phyloP scores from a whole-genome alignment of 2,113 vertebrate genomes.

The Myrmophylax atrothorax region DNA sequence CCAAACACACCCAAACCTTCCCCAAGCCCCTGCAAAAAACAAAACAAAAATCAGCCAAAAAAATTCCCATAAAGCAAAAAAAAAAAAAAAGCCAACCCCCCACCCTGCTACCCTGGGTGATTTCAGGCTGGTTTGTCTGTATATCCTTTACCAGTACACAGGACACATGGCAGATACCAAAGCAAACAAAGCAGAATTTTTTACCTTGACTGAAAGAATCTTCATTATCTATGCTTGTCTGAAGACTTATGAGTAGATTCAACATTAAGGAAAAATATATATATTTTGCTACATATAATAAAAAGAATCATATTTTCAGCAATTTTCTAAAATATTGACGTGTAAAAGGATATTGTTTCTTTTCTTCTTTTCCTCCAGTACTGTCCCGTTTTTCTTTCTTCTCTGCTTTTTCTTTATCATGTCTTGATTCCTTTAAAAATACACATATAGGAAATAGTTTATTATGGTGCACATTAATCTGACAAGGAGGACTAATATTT shows the following conservation, averaged over 20 bases:
- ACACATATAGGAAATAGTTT: background rate
- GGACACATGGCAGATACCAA: accelerated
- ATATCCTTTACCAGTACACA: background rate
- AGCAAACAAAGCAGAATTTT: background rate
- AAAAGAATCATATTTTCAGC: background rate
- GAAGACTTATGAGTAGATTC: slow-evolving; percentile 90
- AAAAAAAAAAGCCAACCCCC: background rate
- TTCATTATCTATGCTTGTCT: slow-evolving; percentile 92
- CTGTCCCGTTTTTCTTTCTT: slow-evolving; percentile 93
- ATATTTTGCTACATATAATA: background rate
- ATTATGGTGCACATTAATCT: background rate
- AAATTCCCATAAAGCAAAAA: background rate
- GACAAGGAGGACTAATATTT: background rate
- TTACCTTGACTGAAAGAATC: slow-evolving; percentile 74
- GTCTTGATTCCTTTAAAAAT: slow-evolving; percentile 83
- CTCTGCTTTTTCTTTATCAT: slow-evolving; percentile 91
- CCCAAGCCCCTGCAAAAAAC: accelerated
- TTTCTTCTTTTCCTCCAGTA: slow-evolving; percentile 88
- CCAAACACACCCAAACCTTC: too few species aligned
- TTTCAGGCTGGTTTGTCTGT: background rate
- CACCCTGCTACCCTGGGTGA: background rate
- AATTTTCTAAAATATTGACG: background rate
- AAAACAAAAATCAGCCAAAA: background rate
- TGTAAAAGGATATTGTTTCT: slow-evolving; percentile 95
- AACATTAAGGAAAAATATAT: slow-evolving; percentile 74